Base-by-base conservation (phyloP, 2,797 vertebrate genomes). In the Urosaurus nigricauda region DNA sequence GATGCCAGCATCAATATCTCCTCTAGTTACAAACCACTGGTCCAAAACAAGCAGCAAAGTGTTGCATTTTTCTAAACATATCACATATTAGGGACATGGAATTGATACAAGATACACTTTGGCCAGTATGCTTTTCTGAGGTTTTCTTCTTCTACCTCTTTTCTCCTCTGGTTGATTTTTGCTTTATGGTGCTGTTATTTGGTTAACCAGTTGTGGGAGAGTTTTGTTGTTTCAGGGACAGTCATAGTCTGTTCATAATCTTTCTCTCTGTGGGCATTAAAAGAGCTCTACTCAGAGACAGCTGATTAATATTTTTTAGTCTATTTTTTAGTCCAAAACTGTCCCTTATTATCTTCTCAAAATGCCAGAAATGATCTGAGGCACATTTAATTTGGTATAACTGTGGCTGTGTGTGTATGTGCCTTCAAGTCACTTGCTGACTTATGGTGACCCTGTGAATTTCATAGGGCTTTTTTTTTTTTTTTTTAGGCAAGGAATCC, bases 141-240 rank as follows among this genome's bases (percentile, higher is more conserved):
- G 6, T 86, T 92, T 94, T 92, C 93, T 92, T 43, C 43, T 63
- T n/a, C 19, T 47, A 3, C 43, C 14, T 53, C 51, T 79, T 93
- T 93, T 95, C 94, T 93, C 93, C 90, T 90, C 87, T 94, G 87
- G 88, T 91, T 93, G 90, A 94, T 95, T 93, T 96, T 93, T 95
- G 89, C 91, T 92, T 83, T 87, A 51, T 90, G 93, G 88, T 87
- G 92, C 92, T 94, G 47, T 94, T 90, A 93, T 95, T 93, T 93
- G 93, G 94, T 93, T 94, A 92, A 88, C 93, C 82, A 92, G 88
- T 93, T 92, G 95, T 87, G 92, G 94, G 94, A 93, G 71, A 91
- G 92, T 92, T 86, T 87, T 21, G 70, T 94, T 94, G 93, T 88
- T 92, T 94, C 92, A 92, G 84, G 83, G 92, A 85, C 90, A 90